A percentile compares a stretch with the other conserved stretches of the same genome.
phyloP scores from a whole-genome alignment of 1,140 invertebrate species.

The Acarapis woodi region DNA sequence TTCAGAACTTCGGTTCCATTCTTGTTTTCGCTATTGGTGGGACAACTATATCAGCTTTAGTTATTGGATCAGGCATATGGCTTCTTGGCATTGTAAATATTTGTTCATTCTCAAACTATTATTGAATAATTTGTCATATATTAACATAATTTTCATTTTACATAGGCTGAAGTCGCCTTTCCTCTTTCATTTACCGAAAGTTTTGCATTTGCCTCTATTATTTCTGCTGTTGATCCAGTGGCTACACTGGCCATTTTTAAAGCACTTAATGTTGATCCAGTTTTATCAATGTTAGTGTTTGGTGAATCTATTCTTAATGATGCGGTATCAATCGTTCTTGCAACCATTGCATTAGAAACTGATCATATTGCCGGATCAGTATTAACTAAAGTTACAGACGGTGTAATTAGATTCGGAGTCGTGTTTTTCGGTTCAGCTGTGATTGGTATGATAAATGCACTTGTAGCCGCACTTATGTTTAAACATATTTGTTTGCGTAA shows the following conservation, averaged over 20 bases:
- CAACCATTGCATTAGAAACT: conserved; percentile 36
- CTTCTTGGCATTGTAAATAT: conserved; percentile 39
- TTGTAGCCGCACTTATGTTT: conserved; percentile 57
- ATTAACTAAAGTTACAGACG: conserved; percentile 47
- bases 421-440: conserved; percentile 97
- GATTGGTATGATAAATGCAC: conserved; percentile 78
- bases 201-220: conserved; percentile 89
- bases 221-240: conserved; percentile 95
- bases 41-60: conserved; percentile 73
- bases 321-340: conserved; percentile 88
- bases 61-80: conserved; percentile 79
- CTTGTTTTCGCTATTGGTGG: conserved; percentile 80
- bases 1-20: conserved; percentile 77
- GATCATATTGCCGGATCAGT: conserved; percentile 38
- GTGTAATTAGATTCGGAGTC: conserved; percentile 60
- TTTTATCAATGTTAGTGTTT: conserved; percentile 94
- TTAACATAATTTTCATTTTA: neutral
- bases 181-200: conserved; percentile 74
- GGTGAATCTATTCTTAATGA: conserved; percentile 94
- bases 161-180: conserved; percentile 40
- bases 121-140: neutral
- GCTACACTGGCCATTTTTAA: conserved; percentile 95
- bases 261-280: conserved; percentile 72
- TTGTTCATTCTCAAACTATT: neutral
- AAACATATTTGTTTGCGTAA: conserved; percentile 89